Evolutionary conservation across 2,797 vertebrate species (phyloP).

Genomic region (Melanotaenia nigrans): DNA sequence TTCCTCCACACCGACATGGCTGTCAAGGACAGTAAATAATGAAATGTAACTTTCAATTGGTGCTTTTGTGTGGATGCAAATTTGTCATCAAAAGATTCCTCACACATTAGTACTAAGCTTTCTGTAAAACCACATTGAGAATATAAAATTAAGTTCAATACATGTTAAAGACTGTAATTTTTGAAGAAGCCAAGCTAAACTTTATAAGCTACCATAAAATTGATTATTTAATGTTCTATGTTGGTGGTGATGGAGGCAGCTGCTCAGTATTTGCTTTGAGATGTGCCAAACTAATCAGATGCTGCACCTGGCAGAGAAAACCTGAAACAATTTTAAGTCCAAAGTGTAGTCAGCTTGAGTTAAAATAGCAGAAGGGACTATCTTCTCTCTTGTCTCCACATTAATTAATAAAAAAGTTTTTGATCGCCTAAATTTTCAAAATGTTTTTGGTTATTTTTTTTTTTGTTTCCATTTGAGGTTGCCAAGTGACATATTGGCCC

Average conservation of each 20-base stretch:
- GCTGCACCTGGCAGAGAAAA: too few species aligned
- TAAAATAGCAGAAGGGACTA: too few species aligned
- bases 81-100: slow-evolving; percentile 1
- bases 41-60: slow-evolving; percentile 27
- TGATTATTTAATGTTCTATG: neutral
- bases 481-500: too few species aligned
- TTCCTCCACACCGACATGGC: slow-evolving; percentile 31
- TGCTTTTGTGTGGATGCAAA: slow-evolving; percentile 6
- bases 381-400: too few species aligned
- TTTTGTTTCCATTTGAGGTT: too few species aligned
- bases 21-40: slow-evolving; percentile 14
- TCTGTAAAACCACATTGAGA: neutral
- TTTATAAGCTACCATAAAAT: neutral
- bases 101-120: neutral
- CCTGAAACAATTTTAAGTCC: too few species aligned
- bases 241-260: neutral
- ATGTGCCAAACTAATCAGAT: neutral
- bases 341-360: too few species aligned
- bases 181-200: neutral
- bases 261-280: neutral
- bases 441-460: too few species aligned
- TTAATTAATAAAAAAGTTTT: too few species aligned
- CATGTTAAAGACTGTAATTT: neutral
- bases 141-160: neutral
- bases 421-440: too few species aligned